phyloP scores from a whole-genome alignment of 2,113 vertebrate species.

The Butastur rufipennis region DNA sequence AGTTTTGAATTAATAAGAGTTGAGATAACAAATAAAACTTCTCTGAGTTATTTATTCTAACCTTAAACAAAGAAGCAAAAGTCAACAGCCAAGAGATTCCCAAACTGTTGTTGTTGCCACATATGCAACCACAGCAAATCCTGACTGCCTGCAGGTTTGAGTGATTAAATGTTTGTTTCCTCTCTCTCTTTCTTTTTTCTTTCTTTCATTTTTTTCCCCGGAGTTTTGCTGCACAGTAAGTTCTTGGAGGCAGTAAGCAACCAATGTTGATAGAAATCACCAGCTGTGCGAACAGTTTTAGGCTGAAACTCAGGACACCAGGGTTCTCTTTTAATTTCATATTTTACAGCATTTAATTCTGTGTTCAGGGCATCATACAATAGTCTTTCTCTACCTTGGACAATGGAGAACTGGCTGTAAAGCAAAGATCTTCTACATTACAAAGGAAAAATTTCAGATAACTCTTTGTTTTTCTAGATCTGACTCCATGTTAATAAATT shows the following conservation, averaged over 20 bases:
- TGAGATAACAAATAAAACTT: not conserved
- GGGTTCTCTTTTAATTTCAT: not conserved
- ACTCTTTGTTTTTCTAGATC: not conserved
- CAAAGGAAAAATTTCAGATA: not conserved
- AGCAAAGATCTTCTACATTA: not conserved
- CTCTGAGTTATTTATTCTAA: not conserved
- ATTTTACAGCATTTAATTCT: not conserved
- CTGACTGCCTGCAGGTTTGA: not conserved
- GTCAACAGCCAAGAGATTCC: not conserved
- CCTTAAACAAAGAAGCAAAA: not conserved
- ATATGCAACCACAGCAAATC: not conserved
- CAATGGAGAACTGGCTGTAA: not conserved
- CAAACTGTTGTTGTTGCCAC: not conserved
- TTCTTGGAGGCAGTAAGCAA: not conserved
- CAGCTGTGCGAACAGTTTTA: not conserved
- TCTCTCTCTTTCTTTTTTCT: not conserved
- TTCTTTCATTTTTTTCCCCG: rapidly evolving
- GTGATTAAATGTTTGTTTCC: not conserved
- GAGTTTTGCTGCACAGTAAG: not conserved
- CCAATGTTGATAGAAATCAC: not conserved
- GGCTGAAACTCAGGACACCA: not conserved
- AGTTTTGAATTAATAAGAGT: not conserved
- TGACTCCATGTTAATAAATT: not conserved
- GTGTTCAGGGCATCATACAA: not conserved
- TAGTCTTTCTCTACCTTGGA: not conserved